Evolutionary conservation across 2,113 vertebrate species (phyloP), one percentile per base, ranked within the genome.

Genomic region (Rhabdornis inornatus): DNA sequence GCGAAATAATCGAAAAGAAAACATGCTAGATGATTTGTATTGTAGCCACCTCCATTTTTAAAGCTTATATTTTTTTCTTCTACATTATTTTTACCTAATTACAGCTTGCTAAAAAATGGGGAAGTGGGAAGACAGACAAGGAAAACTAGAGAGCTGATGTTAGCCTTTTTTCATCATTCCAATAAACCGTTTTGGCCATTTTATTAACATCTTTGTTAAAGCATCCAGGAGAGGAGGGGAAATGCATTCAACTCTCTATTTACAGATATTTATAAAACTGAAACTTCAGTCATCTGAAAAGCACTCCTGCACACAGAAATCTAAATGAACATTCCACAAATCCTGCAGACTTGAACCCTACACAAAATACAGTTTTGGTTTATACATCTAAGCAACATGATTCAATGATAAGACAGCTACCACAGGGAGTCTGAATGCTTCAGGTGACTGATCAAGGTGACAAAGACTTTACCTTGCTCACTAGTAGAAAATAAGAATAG

Each of bases 331-430:
- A 13, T 42, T 42, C 40, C 83, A 61, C 8, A 64, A 31, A 76
- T 60, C 55, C 59, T 40, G 15, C 40, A 40, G n/a, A 61, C 44
- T 83, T 92, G 23, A 71, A 16, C 16, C 19, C 30, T 37, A 33
- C 22, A 31, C 33, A 75, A 81, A 87, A 77, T 44, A 12, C 18
- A 50, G 5, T 24, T 80, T 79, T 82, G 20, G 16, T 18, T 84
- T 90, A 28, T 13, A 59, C 0, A 0, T 6, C 39, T 68, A 60
- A 56, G 6, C 47, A 88, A 60, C 0, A 2, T 16, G 2, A 66
- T 35, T 66, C 47, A 50, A 19, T 37, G 17, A 45, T 1, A 83
- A 80, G 27, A 39, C 0, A 3, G 40, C 30, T 44, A 55, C 53
- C 11, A 45, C 3, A 10, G 18, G 59, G 13, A 24, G 24, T 35